Evolutionary conservation across 1,140 invertebrate genomes (phyloP).

Genomic region (Zeugodacus cucurbitae): DNA sequence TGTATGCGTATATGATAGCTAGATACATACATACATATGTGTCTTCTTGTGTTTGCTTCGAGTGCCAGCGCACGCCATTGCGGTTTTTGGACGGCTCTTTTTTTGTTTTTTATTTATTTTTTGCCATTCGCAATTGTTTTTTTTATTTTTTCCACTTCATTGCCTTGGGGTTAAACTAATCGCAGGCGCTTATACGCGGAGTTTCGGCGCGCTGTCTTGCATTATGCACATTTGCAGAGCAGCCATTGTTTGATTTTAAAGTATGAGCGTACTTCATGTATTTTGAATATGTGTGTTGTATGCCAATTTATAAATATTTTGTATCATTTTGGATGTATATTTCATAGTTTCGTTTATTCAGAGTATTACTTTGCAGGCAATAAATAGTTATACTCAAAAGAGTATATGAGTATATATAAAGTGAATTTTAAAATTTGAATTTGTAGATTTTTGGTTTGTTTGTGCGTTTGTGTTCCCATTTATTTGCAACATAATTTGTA

Average conservation of each 20-base stretch:
- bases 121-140: not conserved
- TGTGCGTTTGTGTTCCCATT: not conserved
- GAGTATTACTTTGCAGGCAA: no score
- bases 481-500: not conserved
- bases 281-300: not conserved
- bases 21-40: not conserved
- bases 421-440: no score
- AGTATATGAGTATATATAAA: no score
- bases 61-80: not conserved
- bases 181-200: not conserved
- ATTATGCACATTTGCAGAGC: not conserved
- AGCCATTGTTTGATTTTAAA: not conserved
- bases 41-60: not conserved
- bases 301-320: not conserved
- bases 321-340: not conserved
- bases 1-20: not conserved
- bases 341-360: not conserved
- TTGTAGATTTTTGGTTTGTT: not conserved
- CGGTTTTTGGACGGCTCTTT: not conserved
- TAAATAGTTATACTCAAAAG: no score
- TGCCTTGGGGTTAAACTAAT: slow-evolving; percentile 9
- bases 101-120: not conserved
- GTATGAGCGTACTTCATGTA: not conserved
- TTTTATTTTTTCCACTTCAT: not conserved
- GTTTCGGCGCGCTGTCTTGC: not conserved